phyloP scores from a whole-genome alignment of 2,888 invertebrate species.

The Melanargia galathea region DNA sequence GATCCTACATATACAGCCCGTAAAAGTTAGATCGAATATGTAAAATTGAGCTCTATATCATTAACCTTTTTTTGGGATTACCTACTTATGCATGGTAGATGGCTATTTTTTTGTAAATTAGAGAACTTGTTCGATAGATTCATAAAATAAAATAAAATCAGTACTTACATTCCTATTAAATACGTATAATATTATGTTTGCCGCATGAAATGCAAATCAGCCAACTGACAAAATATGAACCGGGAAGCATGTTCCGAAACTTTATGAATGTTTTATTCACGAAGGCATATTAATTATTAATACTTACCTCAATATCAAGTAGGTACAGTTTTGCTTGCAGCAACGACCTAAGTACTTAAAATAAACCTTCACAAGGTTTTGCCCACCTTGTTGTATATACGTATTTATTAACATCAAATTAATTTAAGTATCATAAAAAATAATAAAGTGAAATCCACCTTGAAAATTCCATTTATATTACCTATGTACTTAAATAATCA shows the following conservation, averaged over 20 bases:
- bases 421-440: no score
- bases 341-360: no score
- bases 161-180: not conserved
- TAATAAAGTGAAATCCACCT: no score
- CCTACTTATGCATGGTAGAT: no score
- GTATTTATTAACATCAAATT: no score
- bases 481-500: no score
- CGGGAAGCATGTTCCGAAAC: slow-evolving; percentile 17
- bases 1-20: slow-evolving; percentile 18
- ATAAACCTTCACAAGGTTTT: not conserved
- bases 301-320: slow-evolving; percentile 8
- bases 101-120: no score
- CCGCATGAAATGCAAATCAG: slow-evolving; percentile 31
- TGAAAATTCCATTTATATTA: no score
- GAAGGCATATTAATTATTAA: slow-evolving; percentile 11
- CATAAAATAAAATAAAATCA: not conserved
- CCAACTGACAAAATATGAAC: slow-evolving; percentile 34
- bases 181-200: slow-evolving; percentile 15
- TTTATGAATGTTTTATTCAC: slow-evolving; percentile 10
- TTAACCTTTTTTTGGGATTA: no score
- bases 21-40: slow-evolving; percentile 22
- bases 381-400: not conserved
- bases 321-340: no score
- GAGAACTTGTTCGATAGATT: no score
- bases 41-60: not conserved